Percentiles rank a stretch among this genome's conserved stretches.
These are phyloP conservation scores for Drosophila lacicola DNA, from an alignment of 2,888 invertebrate genomes.

Conservation along the genomic window DNA sequence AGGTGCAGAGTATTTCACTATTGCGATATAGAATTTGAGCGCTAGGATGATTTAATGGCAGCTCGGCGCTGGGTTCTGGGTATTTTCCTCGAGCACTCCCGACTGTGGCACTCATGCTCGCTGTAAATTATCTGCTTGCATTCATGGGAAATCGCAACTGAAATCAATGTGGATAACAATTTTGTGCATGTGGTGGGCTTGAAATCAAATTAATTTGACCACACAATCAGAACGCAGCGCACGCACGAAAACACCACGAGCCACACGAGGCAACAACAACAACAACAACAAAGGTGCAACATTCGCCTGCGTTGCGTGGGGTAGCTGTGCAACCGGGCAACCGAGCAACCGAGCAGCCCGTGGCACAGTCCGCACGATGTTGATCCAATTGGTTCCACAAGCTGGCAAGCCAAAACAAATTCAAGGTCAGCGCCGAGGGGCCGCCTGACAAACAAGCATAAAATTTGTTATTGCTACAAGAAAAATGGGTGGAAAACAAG, in stretches of 20 bases:
- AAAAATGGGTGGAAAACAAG: background rate
- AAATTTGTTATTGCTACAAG: conserved; percentile 24
- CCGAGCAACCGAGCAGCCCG: background rate
- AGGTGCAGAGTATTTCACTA: too few species aligned
- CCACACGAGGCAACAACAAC: conserved; percentile 6
- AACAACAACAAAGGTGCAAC: background rate
- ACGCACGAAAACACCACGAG: conserved; percentile 31
- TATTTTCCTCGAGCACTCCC: too few species aligned
- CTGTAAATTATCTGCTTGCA: background rate
- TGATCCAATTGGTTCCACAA: background rate
- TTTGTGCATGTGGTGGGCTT: conserved; percentile 15
- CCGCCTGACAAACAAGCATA: conserved; percentile 16
- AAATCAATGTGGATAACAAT: conserved; percentile 7
- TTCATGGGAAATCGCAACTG: background rate
- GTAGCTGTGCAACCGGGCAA: conserved; percentile 4
- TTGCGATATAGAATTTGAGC: too few species aligned
- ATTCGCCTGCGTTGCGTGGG: conserved; percentile 4
- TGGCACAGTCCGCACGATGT: conserved; percentile 1
- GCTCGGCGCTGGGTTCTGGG: too few species aligned
- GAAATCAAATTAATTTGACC: conserved; percentile 50
- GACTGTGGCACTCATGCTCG: too few species aligned
- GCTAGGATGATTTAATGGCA: too few species aligned
- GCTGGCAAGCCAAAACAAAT: conserved; percentile 42
- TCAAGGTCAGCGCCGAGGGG: conserved; percentile 50
- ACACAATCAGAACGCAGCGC: conserved; percentile 46